These are phyloP conservation scores for Elachura formosa DNA, from an alignment of 2,113 vertebrate genomes.

Conservation along the genomic window DNA sequence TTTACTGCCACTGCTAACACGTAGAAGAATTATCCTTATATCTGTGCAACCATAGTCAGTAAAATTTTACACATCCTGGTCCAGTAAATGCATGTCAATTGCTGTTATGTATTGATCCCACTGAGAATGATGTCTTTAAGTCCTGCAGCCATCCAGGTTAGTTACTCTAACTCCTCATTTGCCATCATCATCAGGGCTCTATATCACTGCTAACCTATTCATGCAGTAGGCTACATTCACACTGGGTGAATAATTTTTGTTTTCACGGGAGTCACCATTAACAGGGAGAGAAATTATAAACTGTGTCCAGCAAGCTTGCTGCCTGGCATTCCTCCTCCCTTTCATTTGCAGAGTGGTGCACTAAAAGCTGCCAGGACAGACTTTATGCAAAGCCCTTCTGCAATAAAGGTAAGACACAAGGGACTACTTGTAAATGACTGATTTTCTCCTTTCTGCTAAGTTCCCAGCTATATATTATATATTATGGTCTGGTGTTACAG, in stretches of 20 bases:
- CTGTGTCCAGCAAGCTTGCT: neutral
- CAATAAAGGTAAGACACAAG: constrained; percentile 11
- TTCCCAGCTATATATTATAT: neutral
- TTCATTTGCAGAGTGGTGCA: neutral
- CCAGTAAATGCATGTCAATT: neutral
- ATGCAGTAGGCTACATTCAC: neutral
- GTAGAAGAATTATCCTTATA: neutral
- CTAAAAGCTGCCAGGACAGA: neutral
- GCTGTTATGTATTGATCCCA: neutral
- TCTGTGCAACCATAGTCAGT: neutral
- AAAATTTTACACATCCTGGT: neutral
- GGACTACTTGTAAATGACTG: constrained; percentile 19
- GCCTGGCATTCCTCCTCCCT: neutral
- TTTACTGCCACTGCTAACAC: neutral
- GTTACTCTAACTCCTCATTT: neutral
- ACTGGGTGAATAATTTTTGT: neutral
- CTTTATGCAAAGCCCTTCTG: neutral
- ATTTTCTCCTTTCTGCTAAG: constrained; percentile 38
- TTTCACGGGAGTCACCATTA: neutral
- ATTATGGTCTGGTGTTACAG: constrained; percentile 13
- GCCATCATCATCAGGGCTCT: neutral
- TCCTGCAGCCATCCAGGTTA: neutral
- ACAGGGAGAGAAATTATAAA: neutral
- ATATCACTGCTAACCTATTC: neutral
- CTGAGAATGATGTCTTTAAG: neutral